phyloP scores from a whole-genome alignment of 1,140 invertebrate species.

The Drosophila gunungcola region DNA sequence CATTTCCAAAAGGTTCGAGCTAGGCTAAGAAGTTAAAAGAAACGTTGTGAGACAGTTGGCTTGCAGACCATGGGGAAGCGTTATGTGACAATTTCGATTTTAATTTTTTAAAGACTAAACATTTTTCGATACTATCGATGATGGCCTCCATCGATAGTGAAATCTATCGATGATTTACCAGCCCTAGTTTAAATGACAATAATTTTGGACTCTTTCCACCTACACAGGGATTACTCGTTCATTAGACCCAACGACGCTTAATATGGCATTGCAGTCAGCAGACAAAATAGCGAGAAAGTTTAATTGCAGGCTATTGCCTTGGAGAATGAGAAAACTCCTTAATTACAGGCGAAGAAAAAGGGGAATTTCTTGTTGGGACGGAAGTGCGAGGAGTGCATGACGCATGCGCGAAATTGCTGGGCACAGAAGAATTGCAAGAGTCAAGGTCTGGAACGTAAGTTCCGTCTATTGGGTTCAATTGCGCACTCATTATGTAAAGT shows the following conservation, averaged over 20 bases:
- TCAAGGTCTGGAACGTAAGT: constrained; percentile 5
- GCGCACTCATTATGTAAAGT: background rate
- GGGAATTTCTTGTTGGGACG: background rate
- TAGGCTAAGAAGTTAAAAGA: too few species aligned
- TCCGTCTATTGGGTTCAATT: constrained; percentile 30
- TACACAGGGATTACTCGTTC: constrained; percentile 39
- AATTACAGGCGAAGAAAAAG: constrained; percentile 49
- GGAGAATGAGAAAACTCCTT: constrained; percentile 62
- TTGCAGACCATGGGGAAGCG: too few species aligned
- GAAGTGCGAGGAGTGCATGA: constrained; percentile 46
- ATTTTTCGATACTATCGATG: too few species aligned
- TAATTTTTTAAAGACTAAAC: too few species aligned
- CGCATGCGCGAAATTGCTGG: constrained; percentile 76
- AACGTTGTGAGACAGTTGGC: too few species aligned
- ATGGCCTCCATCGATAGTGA: too few species aligned
- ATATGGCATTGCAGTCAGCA: constrained; percentile 65
- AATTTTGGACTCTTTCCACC: constrained; percentile 11
- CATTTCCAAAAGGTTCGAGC: too few species aligned
- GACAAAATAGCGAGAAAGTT: constrained; percentile 76
- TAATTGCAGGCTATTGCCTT: constrained; percentile 69
- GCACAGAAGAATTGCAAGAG: constrained; percentile 51
- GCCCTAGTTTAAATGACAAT: background rate
- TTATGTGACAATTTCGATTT: too few species aligned
- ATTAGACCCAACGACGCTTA: constrained; percentile 66
- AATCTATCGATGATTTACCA: too few species aligned